A percentile compares a stretch with the other conserved stretches of the same genome.
phyloP scores from a whole-genome alignment of 1,140 invertebrate genomes.

The Chironomus striatipennis region DNA sequence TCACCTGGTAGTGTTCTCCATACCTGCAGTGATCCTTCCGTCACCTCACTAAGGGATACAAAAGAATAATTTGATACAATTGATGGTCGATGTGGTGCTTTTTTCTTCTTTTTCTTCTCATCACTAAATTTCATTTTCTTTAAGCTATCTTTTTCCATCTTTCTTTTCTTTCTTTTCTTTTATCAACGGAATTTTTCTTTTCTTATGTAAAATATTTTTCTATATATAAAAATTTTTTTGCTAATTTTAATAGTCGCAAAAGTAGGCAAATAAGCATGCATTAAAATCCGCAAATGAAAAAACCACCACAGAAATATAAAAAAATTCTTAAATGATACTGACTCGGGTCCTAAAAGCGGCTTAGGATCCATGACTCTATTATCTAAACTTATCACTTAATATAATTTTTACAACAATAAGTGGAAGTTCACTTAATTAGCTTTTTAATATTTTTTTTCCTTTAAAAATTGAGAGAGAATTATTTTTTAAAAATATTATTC shows the following conservation, averaged over 20 bases:
- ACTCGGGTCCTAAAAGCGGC: background rate
- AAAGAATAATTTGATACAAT: constrained; percentile 33
- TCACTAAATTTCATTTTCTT: constrained; percentile 23
- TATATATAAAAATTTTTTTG: too few species aligned
- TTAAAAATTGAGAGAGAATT: background rate
- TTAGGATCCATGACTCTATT: background rate
- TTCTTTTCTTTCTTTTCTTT: constrained; percentile 5
- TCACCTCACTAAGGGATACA: constrained; percentile 47
- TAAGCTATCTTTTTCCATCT: background rate
- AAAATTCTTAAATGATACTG: background rate
- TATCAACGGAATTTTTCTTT: too few species aligned
- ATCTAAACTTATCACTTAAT: background rate
- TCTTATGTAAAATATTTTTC: too few species aligned
- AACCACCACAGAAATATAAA: background rate
- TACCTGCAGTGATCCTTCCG: constrained; percentile 52
- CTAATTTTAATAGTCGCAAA: too few species aligned
- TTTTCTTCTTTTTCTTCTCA: constrained; percentile 22
- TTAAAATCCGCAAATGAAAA: background rate
- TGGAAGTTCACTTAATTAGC: too few species aligned
- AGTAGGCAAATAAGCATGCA: too few species aligned
- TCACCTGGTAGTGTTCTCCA: constrained; percentile 48
- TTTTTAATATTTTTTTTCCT: background rate
- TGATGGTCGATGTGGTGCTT: constrained; percentile 15
- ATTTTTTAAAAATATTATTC: background rate
- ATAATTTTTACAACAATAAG: too few species aligned